Evolutionary conservation across 2,797 vertebrate genomes (phyloP), one percentile per base, ranked within the genome.

Genomic region (Cynopterus sphinx): DNA sequence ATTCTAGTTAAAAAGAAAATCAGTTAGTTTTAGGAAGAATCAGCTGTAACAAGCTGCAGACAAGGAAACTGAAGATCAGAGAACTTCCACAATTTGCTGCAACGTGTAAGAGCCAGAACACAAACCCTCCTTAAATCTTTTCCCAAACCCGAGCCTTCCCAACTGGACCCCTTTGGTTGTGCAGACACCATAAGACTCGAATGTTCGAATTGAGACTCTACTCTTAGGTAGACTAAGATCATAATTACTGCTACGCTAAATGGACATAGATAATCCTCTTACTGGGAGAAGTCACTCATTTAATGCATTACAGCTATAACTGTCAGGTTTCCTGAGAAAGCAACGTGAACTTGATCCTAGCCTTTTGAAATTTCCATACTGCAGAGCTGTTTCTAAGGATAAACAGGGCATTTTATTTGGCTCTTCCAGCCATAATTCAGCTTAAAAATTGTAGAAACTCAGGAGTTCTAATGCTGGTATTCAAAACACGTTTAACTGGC

Each of bases 381-480:
- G 0, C 65, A 79, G 41, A 93, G 68, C 2, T 61, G 6, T 70
- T 98, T 93, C 81, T 95, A 88, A 90, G 89, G 67, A 97, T 39
- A 95, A 97, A 97, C 22, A 96, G 71, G 70, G 75, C 91, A 96
- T 97, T 96, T 94, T 1, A 41, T 46, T 95, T 96, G 95, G 74
- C 51, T 79, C 81, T 93, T 87, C 78, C 97, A 97, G 94, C 63
- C 49, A 93, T n/a, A 87, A 91, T 97, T 24, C 6, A 57, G 89
- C 90, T 86, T 70, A 96, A 94, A 96, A 87, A 70, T 0, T 90
- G 39, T 41, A 93, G 31, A 59, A 78, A 87, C 73, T 88, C 46
- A 0, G 0, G 21, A 73, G 13, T 82, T 68, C 63, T 70, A 36
- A 91, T 79, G 75, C 55, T 86, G 61, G 81, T 41, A 93, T 94